Base-by-base conservation (phyloP, 2,113 vertebrate species). In the Nothocercus nigrocapillus region DNA sequence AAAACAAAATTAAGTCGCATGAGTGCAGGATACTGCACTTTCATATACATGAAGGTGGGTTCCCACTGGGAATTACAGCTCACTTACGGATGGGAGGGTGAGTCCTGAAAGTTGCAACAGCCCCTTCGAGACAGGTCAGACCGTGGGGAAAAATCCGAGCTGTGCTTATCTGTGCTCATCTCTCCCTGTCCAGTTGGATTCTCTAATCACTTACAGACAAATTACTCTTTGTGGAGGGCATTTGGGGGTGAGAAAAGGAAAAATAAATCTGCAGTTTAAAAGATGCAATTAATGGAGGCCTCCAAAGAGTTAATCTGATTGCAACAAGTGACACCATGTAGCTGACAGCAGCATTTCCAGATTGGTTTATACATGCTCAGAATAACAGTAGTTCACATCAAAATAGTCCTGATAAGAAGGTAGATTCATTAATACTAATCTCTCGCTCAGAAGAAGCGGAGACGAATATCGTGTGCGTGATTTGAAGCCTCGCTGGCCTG, bases 401-500 rank as follows among this genome's bases (percentile, higher is more conserved):
- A 94, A 66, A 94, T 36, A 90, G 62, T 47, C 19, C 66, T 86
- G 19, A 82, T 85, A 87, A 85, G 77, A 78, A 61, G 51, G 76
- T 70, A 96, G 85, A 68, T 94, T 78, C 94, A 2, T 86, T 82
- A 95, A 3, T 84, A 93, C 45, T 67, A 74, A 78, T 78, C 85
- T 0, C 1, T 64, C 78, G 58, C 82, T 83, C 44, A 69, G 80
- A 96, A 88, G 62, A 84, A 93, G 54, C 13, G 9, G 32, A 90
- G 83, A 27, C 84, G 56, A 85, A 51, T 88, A 88, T 34, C 6
- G 9, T 49, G 81, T 88, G 53, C 32, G 44, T 82, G 62, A 93
- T 64, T 78, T 64, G 82, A 90, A 90, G 64, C 51, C 53, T 11
- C 13, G 9, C 42, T 56, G 56, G 19, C 38, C 72, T 81, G 24